Conservation (phyloP, 2,888 invertebrate genomes). For the Erynnis tages region DNA sequence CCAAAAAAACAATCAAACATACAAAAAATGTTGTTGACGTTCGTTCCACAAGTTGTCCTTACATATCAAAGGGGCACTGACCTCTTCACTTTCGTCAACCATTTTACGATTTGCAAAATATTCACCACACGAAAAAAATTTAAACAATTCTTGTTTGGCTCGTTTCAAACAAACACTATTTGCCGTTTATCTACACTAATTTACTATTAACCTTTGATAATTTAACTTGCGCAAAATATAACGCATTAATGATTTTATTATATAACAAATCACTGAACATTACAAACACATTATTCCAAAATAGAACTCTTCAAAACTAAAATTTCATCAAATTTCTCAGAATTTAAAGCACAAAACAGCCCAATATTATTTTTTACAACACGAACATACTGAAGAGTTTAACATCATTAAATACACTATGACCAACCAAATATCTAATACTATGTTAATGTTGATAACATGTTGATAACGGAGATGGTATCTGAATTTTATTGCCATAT, state of each 20-base stretch:
- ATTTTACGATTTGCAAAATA: slow-evolving; percentile 3
- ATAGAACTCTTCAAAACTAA: neutral
- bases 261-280: neutral
- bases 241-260: neutral
- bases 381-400: neutral
- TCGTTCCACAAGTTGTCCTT: neutral
- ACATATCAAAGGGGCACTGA: slow-evolving; percentile 15
- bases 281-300: neutral
- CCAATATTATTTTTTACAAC: neutral
- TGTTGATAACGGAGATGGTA: slow-evolving; percentile 28
- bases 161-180: neutral
- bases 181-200: too few relatives aligned
- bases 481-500: slow-evolving; percentile 28
- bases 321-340: neutral
- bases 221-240: too few relatives aligned
- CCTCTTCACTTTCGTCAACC: slow-evolving; percentile 18
- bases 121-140: too few relatives aligned
- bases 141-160: neutral
- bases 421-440: neutral
- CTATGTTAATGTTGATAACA: slow-evolving; percentile 15
- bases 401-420: neutral
- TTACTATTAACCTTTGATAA: too few relatives aligned
- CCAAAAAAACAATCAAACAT: slow-evolving; percentile 3
- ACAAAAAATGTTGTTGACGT: slow-evolving; percentile 9
- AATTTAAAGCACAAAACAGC: neutral